These are phyloP conservation scores for Syrmaticus mikado DNA, from an alignment of 2,113 vertebrate genomes.

Conservation along the genomic window DNA sequence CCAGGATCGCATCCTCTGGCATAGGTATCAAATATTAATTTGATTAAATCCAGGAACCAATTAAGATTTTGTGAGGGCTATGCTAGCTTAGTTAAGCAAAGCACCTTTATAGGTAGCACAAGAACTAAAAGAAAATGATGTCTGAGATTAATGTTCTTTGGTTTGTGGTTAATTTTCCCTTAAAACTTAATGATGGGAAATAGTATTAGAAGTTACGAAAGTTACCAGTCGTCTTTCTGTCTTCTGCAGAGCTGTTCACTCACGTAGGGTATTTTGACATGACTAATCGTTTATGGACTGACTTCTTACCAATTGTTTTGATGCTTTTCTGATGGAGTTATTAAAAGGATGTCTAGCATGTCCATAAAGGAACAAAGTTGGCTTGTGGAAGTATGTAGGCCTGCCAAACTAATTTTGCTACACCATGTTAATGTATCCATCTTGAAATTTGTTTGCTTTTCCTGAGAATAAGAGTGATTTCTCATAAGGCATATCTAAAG, in stretches of 20 bases:
- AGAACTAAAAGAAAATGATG: background rate
- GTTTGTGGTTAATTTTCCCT: background rate
- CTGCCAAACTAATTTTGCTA: too few relatives aligned
- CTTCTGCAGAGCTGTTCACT: background rate
- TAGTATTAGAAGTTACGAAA: background rate
- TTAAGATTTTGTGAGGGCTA: background rate
- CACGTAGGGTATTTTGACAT: background rate
- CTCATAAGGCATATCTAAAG: slow-evolving; percentile 4
- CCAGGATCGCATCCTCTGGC: background rate
- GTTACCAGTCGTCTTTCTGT: background rate
- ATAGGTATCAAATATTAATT: background rate
- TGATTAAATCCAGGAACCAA: background rate
- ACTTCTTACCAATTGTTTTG: background rate
- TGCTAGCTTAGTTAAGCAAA: background rate
- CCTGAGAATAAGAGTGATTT: background rate
- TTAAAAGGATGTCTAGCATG: background rate
- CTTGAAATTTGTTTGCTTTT: background rate
- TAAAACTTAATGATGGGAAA: background rate
- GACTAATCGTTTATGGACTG: background rate
- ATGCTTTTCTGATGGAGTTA: background rate
- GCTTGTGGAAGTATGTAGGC: background rate
- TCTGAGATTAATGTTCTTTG: background rate
- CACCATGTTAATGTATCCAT: background rate
- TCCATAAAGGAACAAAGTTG: background rate
- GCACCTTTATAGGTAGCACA: background rate